phyloP scores from a whole-genome alignment of 1,140 invertebrate species.

The Linepithema humile region DNA sequence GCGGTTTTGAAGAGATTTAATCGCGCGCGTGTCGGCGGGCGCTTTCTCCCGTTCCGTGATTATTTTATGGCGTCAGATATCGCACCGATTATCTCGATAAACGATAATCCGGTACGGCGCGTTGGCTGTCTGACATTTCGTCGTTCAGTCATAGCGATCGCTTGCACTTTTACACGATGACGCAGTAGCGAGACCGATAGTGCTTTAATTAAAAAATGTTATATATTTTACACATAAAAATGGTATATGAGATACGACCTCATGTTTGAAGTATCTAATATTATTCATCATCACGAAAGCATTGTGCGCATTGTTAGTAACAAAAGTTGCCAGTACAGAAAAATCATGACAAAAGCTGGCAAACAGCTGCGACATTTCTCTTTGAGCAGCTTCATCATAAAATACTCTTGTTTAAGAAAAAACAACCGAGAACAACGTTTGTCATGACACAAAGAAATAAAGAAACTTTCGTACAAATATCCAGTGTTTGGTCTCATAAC shows the following conservation, averaged over 20 bases:
- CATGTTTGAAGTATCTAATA: background rate
- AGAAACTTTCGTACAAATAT: too few relatives aligned
- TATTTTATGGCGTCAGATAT: conserved; percentile 43
- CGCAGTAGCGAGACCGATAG: background rate
- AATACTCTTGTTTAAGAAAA: too few relatives aligned
- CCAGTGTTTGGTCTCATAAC: too few relatives aligned
- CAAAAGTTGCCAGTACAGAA: background rate
- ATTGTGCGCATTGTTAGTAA: background rate
- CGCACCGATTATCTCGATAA: conserved; percentile 25
- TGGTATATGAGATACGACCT: background rate
- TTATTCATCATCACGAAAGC: background rate
- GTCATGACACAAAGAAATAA: too few relatives aligned
- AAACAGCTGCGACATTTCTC: too few relatives aligned
- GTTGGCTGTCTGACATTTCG: conserved; percentile 36
- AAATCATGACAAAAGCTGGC: too few relatives aligned
- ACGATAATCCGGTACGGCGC: background rate
- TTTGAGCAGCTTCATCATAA: too few relatives aligned
- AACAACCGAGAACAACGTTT: too few relatives aligned
- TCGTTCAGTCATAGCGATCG: background rate
- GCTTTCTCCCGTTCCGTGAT: background rate
- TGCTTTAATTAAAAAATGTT: conserved; percentile 22
- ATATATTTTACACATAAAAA: background rate
- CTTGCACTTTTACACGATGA: background rate
- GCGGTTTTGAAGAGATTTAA: conserved; percentile 18
- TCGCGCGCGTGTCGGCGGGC: background rate